Evolutionary conservation across 2,888 invertebrate species (phyloP), one percentile per base, ranked within the genome.

Genomic region (Pocota personata): DNA sequence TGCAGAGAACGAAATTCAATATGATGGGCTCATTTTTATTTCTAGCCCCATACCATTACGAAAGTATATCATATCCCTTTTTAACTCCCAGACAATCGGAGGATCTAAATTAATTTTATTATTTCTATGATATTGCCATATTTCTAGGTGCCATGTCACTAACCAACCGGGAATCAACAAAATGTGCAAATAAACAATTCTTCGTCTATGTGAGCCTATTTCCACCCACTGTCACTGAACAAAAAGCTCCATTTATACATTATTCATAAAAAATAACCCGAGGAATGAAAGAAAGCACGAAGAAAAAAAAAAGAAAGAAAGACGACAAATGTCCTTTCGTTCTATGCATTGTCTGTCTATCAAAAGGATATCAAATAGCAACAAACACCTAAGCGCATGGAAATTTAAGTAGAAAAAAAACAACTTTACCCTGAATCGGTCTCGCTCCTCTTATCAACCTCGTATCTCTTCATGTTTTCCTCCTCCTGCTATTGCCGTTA

Each of bases 361-460:
- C 84, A 84, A 84, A 84, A 80, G 48, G 84, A 84, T 84, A 84
- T 80, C 80, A 84, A 84, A 75, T 75, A 71, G 64, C 75, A 80
- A 71, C 80, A 76, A 80, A 84, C 75, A 84, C 75, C 62, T 50
- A 60, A 75, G 84, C 75, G 80, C 80, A 76, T 66, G 62, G 69
- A 84, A 66, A 84, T 79, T 79, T 67, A 43, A 66, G 48, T 55
- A 32, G 43, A 40, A 48, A 19, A 60, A 37, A 40, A 78, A 82
- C 32, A 57, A 64, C n/a, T 40, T 43, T 16, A 67, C 32, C 21
- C 21, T 12, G 62, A 21, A 35, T 66, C 32, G 40, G 40, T 66
- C 14, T n/a, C 19, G 30, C 14, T 8, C 21, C 19, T 24, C 64
- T 69, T 69, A 77, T 69, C 77, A 43, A 40, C 8, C 60, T 55